These are phyloP conservation scores for Drosophila aff. DNA, from an alignment of 1,140 invertebrate genomes.

Conservation along the genomic window DNA sequence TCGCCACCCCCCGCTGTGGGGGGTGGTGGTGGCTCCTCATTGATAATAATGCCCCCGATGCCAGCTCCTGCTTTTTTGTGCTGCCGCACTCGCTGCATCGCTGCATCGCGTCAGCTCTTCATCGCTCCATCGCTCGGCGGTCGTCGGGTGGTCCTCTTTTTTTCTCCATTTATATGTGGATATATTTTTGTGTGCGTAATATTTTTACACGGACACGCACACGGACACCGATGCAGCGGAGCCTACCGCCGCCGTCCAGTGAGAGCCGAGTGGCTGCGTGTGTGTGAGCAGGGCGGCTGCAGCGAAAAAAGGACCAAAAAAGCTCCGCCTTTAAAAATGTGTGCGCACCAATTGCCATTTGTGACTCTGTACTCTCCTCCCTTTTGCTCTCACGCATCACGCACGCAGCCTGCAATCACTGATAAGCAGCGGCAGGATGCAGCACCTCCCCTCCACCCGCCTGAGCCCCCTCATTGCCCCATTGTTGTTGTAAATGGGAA, in stretches of 20 bases:
- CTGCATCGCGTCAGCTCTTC: conserved; percentile 25
- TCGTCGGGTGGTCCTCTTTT: conserved; percentile 58
- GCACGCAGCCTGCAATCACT: conserved; percentile 59
- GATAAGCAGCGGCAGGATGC: conserved; percentile 67
- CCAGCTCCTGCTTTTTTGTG: conserved; percentile 9
- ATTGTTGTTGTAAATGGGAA: conserved; percentile 70
- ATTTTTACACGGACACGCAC: conserved; percentile 73
- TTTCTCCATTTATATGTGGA: conserved; percentile 37
- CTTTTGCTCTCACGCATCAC: conserved; percentile 74
- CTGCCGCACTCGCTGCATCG: conserved; percentile 17
- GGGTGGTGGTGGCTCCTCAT: conserved; percentile 56
- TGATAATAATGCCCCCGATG: conserved; percentile 76
- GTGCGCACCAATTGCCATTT: conserved; percentile 83
- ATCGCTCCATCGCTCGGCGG: conserved; percentile 40
- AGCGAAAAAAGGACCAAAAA: conserved; percentile 83
- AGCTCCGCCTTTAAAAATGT: conserved; percentile 84
- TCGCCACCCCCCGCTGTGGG: conserved; percentile 10
- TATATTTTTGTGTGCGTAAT: conserved; percentile 69
- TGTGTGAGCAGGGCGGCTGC: conserved; percentile 59
- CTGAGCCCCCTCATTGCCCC: neutral
- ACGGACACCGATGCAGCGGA: conserved; percentile 35
- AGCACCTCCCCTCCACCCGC: conserved; percentile 14
- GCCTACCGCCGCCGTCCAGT: conserved; percentile 59
- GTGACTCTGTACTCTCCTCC: conserved; percentile 80
- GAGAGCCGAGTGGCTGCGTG: conserved; percentile 55